Conservation (phyloP, 2,888 invertebrate genomes). For the Synanthedon andrenaeformis region DNA sequence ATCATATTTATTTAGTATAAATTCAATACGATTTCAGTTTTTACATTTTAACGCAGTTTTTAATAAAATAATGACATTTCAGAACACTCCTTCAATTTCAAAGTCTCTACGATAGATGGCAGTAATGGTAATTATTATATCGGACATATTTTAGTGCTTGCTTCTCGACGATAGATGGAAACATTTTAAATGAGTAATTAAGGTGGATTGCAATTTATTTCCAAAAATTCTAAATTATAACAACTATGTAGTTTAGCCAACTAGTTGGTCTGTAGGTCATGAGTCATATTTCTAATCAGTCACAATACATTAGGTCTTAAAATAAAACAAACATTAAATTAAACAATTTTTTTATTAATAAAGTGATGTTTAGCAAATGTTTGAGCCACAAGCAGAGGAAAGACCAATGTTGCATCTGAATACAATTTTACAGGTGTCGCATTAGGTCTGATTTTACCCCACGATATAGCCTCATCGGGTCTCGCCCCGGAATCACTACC, state of each 20-base stretch:
- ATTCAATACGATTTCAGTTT: too few species aligned
- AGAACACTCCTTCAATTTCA: constrained; percentile 1
- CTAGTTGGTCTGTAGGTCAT: too few species aligned
- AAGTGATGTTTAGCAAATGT: constrained; percentile 88
- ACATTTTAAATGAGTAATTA: neutral
- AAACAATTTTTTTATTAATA: constrained; percentile 65
- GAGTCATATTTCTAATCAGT: too few species aligned
- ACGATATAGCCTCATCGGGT: constrained; percentile 98
- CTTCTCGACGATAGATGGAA: neutral
- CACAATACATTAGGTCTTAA: neutral
- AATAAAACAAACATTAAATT: constrained; percentile 16
- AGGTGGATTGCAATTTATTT: too few species aligned
- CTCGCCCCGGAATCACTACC: constrained; percentile 97
- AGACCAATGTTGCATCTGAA: constrained; percentile 93
- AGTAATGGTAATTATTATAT: neutral
- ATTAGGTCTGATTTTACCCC: constrained; percentile 95
- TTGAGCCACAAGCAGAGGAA: constrained; percentile 94
- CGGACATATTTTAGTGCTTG: neutral
- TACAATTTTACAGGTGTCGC: constrained; percentile 93
- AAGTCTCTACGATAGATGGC: constrained; percentile 20
- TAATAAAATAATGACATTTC: neutral
- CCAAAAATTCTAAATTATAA: too few species aligned
- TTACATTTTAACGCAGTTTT: neutral
- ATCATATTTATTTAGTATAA: neutral
- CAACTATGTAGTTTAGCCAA: too few species aligned